These are phyloP conservation scores for Sialia sialis DNA, from an alignment of 2,113 vertebrate genomes.

Conservation along the genomic window DNA sequence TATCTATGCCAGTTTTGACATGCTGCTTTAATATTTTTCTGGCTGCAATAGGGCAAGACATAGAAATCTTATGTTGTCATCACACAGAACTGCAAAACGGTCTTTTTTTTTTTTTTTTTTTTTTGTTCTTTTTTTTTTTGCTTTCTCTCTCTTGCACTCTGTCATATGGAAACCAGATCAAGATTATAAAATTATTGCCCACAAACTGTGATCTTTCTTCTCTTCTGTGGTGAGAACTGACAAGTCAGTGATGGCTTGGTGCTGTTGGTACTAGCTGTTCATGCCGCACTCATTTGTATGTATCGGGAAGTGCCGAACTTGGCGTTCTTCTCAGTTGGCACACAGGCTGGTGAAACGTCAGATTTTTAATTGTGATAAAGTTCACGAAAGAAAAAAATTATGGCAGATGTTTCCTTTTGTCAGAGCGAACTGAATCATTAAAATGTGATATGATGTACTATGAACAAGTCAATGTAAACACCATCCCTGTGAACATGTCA, in stretches of 20 bases:
- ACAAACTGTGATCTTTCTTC: conserved; percentile 58
- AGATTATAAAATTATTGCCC: conserved; percentile 63
- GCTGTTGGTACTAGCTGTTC: conserved; percentile 60
- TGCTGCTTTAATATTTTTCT: conserved; percentile 54
- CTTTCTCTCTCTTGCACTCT: conserved; percentile 50
- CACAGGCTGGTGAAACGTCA: conserved; percentile 54
- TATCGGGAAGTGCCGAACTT: conserved; percentile 50
- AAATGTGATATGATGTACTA: conserved; percentile 33
- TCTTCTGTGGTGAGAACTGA: conserved; percentile 57
- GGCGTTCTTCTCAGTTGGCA: conserved; percentile 60
- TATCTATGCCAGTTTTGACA: conserved; percentile 36
- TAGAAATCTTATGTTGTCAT: conserved; percentile 46
- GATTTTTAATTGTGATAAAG: conserved; percentile 66
- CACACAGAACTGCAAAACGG: conserved; percentile 1
- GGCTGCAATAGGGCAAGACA: conserved; percentile 54
- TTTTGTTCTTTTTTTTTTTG: neutral
- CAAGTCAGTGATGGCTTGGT: conserved; percentile 53
- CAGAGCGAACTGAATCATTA: conserved; percentile 36
- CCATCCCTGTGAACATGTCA: conserved; percentile 36
- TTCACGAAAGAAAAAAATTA: conserved; percentile 48
- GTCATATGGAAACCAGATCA: conserved; percentile 64
- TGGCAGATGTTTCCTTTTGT: conserved; percentile 56
- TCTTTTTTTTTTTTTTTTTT: neutral
- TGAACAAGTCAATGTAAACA: conserved; percentile 35
- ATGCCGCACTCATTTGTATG: conserved; percentile 37